phyloP scores from a whole-genome alignment of 2,113 vertebrate species.

The cattle (Bos taurus) region DNA sequence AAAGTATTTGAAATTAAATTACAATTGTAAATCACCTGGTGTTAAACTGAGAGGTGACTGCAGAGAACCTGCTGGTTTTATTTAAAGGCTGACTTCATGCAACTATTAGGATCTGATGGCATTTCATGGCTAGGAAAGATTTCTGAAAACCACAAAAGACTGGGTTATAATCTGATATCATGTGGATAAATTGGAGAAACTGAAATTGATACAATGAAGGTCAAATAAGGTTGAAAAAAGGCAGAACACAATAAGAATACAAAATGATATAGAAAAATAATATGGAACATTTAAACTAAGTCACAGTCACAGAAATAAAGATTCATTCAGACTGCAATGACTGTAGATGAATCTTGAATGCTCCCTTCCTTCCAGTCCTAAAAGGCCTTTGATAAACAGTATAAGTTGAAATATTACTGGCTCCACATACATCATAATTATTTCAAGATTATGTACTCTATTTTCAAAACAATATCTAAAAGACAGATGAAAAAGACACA shows the following conservation, averaged over 20 bases:
- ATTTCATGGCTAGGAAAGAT: not conserved
- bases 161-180: not conserved
- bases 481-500: not conserved
- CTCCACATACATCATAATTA: not conserved
- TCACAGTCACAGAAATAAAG: not conserved
- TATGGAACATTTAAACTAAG: not conserved
- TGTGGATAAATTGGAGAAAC: conserved; percentile 8
- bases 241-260: not conserved
- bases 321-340: not conserved
- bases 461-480: not conserved
- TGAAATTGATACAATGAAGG: not conserved
- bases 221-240: not conserved
- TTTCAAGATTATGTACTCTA: not conserved
- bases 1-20: not conserved
- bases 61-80: not conserved
- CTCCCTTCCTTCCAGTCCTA: not conserved
- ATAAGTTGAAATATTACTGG: not conserved
- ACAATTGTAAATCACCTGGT: not conserved
- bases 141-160: not conserved
- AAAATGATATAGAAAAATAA: not conserved
- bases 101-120: not conserved
- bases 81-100: not conserved
- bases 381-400: not conserved
- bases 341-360: not conserved
- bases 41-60: not conserved